phyloP scores from a whole-genome alignment of 2,113 vertebrate genomes.

The Orycteropus afer region DNA sequence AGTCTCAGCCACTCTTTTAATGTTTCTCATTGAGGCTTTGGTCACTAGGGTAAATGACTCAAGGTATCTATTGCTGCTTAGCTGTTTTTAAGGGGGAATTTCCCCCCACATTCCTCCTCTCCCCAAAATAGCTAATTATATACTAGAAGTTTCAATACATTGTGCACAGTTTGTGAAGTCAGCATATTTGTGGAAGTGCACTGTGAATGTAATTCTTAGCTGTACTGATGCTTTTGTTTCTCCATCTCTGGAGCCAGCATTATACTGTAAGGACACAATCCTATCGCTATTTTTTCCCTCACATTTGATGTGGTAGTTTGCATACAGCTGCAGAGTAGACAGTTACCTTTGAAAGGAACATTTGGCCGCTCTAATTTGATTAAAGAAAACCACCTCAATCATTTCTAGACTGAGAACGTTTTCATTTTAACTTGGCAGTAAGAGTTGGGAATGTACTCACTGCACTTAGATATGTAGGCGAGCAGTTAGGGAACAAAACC shows the following conservation, averaged over 20 bases:
- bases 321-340: conserved; percentile 93
- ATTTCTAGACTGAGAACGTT: conserved; percentile 90
- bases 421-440: conserved; percentile 92
- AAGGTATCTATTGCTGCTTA: conserved; percentile 84
- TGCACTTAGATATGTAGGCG: conserved; percentile 84
- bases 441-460: conserved; percentile 90
- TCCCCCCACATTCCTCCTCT: conserved; percentile 55
- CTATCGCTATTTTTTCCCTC: conserved; percentile 83
- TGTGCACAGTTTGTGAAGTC: conserved; percentile 83
- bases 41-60: conserved; percentile 79
- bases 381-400: conserved; percentile 92
- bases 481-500: conserved; percentile 81
- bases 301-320: conserved; percentile 92
- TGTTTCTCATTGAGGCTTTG: conserved; percentile 77
- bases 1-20: conserved; percentile 75
- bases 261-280: conserved; percentile 87
- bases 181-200: conserved; percentile 84
- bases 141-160: conserved; percentile 84
- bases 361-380: conserved; percentile 91
- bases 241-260: conserved; percentile 82
- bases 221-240: conserved; percentile 85
- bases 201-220: conserved; percentile 82
- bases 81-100: conserved; percentile 78
- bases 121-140: conserved; percentile 83
- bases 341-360: conserved; percentile 92